phyloP scores from a whole-genome alignment of 1,140 invertebrate genomes.

The Hyposmocoma kahamanoa region DNA sequence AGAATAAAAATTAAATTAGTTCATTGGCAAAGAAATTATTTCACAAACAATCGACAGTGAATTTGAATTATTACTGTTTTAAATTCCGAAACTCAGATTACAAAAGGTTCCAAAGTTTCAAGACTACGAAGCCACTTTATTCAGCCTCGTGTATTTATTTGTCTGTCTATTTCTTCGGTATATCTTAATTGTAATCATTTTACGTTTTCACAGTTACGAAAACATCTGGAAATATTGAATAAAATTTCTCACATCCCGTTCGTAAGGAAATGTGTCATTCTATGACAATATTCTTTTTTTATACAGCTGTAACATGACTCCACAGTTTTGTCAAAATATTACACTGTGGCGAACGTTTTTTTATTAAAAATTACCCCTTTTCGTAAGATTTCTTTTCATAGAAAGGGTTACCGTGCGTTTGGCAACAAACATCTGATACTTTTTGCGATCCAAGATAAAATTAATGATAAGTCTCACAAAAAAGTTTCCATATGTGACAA shows the following conservation, averaged over 20 bases:
- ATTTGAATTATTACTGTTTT: no score
- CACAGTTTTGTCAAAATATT: slow-evolving; percentile 68
- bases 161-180: no score
- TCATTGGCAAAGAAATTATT: no score
- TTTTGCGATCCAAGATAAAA: slow-evolving; percentile 44
- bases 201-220: no score
- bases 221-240: no score
- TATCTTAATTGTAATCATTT: no score
- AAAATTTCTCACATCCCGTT: slow-evolving; percentile 1
- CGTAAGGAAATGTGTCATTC: neutral
- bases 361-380: slow-evolving; percentile 44
- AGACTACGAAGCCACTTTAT: no score
- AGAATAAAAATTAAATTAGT: neutral
- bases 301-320: slow-evolving; percentile 49
- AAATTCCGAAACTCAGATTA: no score
- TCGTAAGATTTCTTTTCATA: slow-evolving; percentile 14
- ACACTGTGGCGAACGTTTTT: slow-evolving; percentile 44
- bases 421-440: slow-evolving; percentile 34
- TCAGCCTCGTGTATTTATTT: no score
- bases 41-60: no score
- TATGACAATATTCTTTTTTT: slow-evolving; percentile 3
- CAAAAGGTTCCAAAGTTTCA: no score
- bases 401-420: slow-evolving; percentile 38
- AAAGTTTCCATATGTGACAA: no score
- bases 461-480: slow-evolving; percentile 34